Evolutionary conservation across 1,140 invertebrate genomes (phyloP), one percentile per base, ranked within the genome.

Genomic region (Ceratina japonica): DNA sequence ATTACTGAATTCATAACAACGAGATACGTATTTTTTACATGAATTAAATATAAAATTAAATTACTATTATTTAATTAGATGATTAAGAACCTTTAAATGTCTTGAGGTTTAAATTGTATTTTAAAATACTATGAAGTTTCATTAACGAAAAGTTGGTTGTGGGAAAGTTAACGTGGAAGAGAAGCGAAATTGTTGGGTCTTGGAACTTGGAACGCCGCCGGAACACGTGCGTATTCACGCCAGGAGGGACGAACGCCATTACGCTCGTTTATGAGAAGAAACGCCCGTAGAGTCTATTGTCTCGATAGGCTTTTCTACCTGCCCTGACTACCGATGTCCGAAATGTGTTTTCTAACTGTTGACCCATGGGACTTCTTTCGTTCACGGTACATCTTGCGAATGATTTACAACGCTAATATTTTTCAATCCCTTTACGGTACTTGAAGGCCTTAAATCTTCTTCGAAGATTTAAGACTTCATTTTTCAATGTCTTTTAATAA

Each of bases 271-370:
- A 54, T 61, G 75, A 72, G 56, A 51, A 52, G 59, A 64, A 52
- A 24, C 27, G 44, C 15, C 0, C n/a, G 10, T 44, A 44, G 37
- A 54, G 49, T 1, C 68, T 51, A 77, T 77, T 77, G 75, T 77
- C 37, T 62, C 27, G n/a, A 62, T 71, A 24, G 59, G 16, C 5
- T 37, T 52, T 62, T 20, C 56, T 72, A 77, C 75, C 68, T 77
- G 75, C 31, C 49, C 12, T 20, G 75, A 77, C 75, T 77, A 44
- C 2, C 49, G 72, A 77, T 54, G 59, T 10, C n/a, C 49, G 44
- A 54, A 62, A 77, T 77, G 71, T 77, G 75, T 44, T 62, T 77
- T 77, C 70, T 58, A 77, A 77, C 71, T 77, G 12, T 13, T 13
- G 68, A 24, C 27, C 58, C 68, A n/a, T 54, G 75, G 24, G 27